Conservation (phyloP, 2,797 vertebrate genomes). For the Darevskia nairensis region DNA sequence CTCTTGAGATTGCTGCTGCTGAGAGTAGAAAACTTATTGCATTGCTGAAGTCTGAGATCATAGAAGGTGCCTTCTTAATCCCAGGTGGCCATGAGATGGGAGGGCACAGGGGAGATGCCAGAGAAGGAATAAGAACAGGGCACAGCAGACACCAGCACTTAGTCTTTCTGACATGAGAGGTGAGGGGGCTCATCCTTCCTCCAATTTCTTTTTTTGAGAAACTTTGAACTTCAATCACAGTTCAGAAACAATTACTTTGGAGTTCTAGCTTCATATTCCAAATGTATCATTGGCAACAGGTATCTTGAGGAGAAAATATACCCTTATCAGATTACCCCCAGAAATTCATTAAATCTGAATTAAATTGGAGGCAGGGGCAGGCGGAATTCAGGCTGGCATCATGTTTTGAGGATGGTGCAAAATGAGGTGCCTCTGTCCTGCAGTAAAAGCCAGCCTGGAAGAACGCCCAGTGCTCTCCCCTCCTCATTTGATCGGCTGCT, state of each 20-base stretch:
- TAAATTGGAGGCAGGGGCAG: too few relatives aligned
- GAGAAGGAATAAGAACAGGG: background rate
- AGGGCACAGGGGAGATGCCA: background rate
- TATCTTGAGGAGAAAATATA: too few relatives aligned
- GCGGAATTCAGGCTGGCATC: too few relatives aligned
- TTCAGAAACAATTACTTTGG: background rate
- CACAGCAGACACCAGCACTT: background rate
- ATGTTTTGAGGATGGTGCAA: too few relatives aligned
- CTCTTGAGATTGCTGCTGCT: background rate
- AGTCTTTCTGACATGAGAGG: background rate
- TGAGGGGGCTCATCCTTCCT: too few relatives aligned
- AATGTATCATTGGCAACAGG: too few relatives aligned
- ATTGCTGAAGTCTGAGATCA: slow-evolving; percentile 12
- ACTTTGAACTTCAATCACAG: background rate
- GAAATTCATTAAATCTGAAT: too few relatives aligned
- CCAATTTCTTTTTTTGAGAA: too few relatives aligned
- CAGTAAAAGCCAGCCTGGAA: background rate
- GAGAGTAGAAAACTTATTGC: background rate
- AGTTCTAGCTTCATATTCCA: background rate
- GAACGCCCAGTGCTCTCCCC: background rate
- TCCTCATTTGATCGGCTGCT: rapidly evolving
- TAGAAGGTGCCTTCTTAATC: background rate
- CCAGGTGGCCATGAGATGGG: background rate
- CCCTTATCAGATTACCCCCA: too few relatives aligned
- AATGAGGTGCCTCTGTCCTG: too few relatives aligned